These are phyloP conservation scores for Apostichopus californicus DNA, from an alignment of 35 echinoderm and acorn worm species.

Conservation along the genomic window DNA sequence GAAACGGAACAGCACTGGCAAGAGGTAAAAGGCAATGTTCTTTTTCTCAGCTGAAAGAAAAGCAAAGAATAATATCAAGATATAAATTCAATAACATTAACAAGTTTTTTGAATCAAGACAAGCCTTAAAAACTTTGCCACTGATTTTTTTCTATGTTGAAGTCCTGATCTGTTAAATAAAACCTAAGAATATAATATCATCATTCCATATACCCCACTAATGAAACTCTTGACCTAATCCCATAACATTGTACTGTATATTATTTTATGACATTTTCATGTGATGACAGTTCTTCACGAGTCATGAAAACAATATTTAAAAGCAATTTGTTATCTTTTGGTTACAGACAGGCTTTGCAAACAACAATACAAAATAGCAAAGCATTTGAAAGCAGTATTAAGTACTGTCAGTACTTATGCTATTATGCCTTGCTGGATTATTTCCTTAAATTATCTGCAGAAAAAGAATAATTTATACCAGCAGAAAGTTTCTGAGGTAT, in stretches of 20 bases:
- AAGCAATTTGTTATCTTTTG: too few species aligned
- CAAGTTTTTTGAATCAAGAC: neutral
- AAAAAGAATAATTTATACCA: slow-evolving; percentile 9
- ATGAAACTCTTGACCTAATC: neutral
- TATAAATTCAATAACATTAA: neutral
- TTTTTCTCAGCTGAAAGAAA: too few species aligned
- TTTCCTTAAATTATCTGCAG: too few species aligned
- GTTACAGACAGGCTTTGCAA: too few species aligned
- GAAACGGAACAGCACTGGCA: slow-evolving; percentile 21
- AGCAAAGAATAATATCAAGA: neutral
- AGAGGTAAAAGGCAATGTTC: slow-evolving; percentile 13
- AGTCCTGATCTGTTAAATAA: neutral
- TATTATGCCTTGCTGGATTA: too few species aligned
- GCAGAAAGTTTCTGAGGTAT: slow-evolving; percentile 32
- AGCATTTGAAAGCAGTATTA: too few species aligned
- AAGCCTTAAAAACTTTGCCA: neutral
- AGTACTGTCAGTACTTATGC: too few species aligned
- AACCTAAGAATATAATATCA: neutral
- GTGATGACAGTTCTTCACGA: neutral
- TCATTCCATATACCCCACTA: neutral
- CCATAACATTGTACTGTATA: neutral
- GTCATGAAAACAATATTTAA: too few species aligned
- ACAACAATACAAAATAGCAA: too few species aligned
- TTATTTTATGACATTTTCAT: neutral
- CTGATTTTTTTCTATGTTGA: neutral